Evolutionary conservation across 2,113 vertebrate species (phyloP).

Genomic region (Leucopsar rothschildi): DNA sequence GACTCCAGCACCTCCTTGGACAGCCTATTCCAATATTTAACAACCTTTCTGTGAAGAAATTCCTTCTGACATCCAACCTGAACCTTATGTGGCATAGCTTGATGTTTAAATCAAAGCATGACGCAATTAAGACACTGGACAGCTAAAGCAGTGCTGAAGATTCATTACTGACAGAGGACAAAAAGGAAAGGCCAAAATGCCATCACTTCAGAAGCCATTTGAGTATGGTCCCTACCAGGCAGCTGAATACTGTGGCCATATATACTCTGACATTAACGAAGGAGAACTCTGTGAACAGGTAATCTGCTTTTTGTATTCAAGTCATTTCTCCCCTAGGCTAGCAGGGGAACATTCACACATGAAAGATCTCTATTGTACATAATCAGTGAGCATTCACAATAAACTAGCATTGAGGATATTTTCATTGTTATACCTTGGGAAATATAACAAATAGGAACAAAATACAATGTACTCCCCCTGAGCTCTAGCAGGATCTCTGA

Average conservation of each 20-base stretch:
- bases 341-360: neutral
- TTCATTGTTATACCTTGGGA: neutral
- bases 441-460: neutral
- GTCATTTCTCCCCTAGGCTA: neutral
- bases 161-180: neutral
- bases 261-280: neutral
- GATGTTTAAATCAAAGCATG: neutral
- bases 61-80: neutral
- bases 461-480: neutral
- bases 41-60: neutral
- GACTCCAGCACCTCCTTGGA: neutral
- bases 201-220: neutral
- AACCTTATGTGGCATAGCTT: neutral
- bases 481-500: neutral
- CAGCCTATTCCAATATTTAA: neutral
- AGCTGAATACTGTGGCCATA: neutral
- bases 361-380: neutral
- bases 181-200: neutral
- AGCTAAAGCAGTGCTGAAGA: neutral
- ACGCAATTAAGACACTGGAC: neutral
- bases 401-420: neutral
- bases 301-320: neutral
- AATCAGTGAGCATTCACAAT: neutral
- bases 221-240: neutral
- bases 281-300: neutral